These are phyloP conservation scores for Astreopora myriophthalma DNA, from an alignment of 64 coral and sea anemone genomes.

Conservation along the genomic window DNA sequence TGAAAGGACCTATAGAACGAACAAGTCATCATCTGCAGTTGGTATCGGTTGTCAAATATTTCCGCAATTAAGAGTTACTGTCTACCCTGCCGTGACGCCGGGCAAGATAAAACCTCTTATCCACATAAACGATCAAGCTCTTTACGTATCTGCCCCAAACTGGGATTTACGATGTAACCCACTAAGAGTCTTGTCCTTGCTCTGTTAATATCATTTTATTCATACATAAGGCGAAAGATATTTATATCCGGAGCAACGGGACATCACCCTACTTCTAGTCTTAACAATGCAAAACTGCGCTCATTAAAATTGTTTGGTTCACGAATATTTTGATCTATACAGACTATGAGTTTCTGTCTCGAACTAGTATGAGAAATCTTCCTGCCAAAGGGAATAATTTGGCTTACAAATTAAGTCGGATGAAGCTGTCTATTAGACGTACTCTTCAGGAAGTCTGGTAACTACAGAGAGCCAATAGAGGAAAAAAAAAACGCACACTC, in stretches of 20 bases:
- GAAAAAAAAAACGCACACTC: no score
- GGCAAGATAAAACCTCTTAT: no score
- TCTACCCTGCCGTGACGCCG: no score
- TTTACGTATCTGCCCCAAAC: no score
- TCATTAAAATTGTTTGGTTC: slow-evolving; percentile 36
- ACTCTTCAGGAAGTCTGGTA: no score
- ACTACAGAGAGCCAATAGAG: not conserved
- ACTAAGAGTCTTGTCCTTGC: not conserved
- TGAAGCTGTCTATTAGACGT: no score
- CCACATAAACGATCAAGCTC: no score
- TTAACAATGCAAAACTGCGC: slow-evolving; percentile 30
- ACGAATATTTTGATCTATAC: slow-evolving; percentile 6
- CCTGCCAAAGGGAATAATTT: not conserved
- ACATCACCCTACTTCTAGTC: not conserved
- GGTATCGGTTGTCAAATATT: no score
- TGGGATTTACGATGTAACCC: no score
- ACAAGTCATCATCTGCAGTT: no score
- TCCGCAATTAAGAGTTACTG: no score
- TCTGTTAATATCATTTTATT: slow-evolving; percentile 10
- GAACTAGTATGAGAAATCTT: not conserved
- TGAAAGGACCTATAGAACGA: not conserved
- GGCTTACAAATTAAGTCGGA: not conserved
- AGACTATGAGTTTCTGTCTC: not conserved
- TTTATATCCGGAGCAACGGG: not conserved
- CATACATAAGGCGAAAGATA: not conserved